Conservation (phyloP, 2,797 vertebrate species). For the Sebastolobus alascanus region DNA sequence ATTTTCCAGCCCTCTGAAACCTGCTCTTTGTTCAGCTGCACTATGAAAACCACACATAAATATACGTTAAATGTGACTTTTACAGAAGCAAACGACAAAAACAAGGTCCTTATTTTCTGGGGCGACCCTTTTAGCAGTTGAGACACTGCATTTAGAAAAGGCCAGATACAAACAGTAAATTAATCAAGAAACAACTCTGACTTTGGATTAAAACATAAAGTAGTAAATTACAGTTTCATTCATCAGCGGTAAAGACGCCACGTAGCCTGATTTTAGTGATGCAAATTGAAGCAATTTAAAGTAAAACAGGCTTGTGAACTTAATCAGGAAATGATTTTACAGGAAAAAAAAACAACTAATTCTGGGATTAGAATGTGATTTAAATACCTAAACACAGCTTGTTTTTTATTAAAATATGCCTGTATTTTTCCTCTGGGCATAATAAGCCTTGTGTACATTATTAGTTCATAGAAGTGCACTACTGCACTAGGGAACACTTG, state of each 20-base stretch:
- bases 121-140: background rate
- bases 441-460: background rate
- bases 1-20: constrained; percentile 12
- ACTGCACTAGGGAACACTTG: too few relatives aligned
- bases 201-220: constrained; percentile 9
- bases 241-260: constrained; percentile 9
- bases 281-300: constrained; percentile 36
- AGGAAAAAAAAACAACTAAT: background rate
- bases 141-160: background rate
- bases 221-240: constrained; percentile 11
- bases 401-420: background rate
- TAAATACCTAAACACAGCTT: background rate
- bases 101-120: constrained; percentile 6
- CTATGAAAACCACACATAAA: constrained; percentile 11
- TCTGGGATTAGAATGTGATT: constrained; percentile 11
- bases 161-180: constrained; percentile 3
- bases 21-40: constrained; percentile 12
- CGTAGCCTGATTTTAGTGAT: constrained; percentile 30
- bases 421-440: background rate
- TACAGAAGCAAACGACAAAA: background rate
- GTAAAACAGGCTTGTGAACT: constrained; percentile 15
- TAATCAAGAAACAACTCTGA: constrained; percentile 27
- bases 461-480: background rate
- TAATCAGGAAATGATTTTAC: constrained; percentile 23
- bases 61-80: background rate